Evolutionary conservation across 2,888 invertebrate species (phyloP).

Genomic region (Glaucopsyche alexis): DNA sequence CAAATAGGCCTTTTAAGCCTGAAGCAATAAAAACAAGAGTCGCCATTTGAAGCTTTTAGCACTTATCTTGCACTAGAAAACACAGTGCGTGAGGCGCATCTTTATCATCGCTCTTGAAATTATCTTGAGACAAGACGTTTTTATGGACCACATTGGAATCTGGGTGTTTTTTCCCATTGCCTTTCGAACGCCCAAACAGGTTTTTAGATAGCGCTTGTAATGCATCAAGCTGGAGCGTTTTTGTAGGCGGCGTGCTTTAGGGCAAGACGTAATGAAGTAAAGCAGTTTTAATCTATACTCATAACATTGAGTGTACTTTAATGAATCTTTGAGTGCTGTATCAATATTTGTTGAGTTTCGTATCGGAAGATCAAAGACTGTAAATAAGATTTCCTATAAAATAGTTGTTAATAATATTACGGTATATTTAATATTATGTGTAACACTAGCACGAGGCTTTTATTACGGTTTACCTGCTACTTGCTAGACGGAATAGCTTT

Average conservation of each 20-base stretch:
- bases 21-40: conserved; percentile 6
- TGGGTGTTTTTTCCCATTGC: conserved; percentile 73
- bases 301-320: conserved; percentile 8
- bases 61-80: conserved; percentile 38
- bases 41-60: conserved; percentile 21
- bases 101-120: conserved; percentile 66
- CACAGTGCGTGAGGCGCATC: conserved; percentile 50
- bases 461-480: no score
- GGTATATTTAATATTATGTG: no score
- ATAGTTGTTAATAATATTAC: no score
- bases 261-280: conserved; percentile 62
- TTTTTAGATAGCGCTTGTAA: conserved; percentile 79
- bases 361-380: neutral
- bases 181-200: conserved; percentile 74
- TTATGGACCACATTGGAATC: conserved; percentile 78
- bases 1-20: neutral
- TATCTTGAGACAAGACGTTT: conserved; percentile 73
- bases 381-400: neutral
- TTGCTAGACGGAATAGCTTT: neutral
- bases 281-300: conserved; percentile 14
- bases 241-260: conserved; percentile 74
- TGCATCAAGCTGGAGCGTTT: conserved; percentile 75
- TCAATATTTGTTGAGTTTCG: neutral
- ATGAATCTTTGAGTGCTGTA: conserved; percentile 7
- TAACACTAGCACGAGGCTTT: no score